These are phyloP conservation scores for Lasioglossum morio DNA, from an alignment of 2,888 invertebrate genomes.

Conservation along the genomic window DNA sequence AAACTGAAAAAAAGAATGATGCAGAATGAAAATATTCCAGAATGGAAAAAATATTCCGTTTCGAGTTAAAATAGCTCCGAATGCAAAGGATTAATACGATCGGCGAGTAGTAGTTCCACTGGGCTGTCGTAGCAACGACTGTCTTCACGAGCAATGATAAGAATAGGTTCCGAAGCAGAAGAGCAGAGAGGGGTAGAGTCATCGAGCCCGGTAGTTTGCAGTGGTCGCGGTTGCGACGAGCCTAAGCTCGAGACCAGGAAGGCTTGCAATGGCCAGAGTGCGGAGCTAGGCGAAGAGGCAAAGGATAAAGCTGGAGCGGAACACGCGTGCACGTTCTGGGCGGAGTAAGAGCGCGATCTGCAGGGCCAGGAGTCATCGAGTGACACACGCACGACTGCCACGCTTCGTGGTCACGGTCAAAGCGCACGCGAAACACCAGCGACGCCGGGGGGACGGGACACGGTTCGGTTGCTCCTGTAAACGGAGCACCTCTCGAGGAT, in stretches of 20 bases:
- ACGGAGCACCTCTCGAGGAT: slow-evolving; percentile 66
- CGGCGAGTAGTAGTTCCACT: slow-evolving; percentile 29
- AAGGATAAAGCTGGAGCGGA: slow-evolving; percentile 45
- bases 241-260: slow-evolving; percentile 46
- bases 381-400: slow-evolving; percentile 84
- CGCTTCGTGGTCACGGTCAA: slow-evolving; percentile 83
- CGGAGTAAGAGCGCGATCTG: slow-evolving; percentile 79
- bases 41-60: too few relatives aligned
- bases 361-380: slow-evolving; percentile 81
- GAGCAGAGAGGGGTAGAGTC: neutral
- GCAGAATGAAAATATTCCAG: too few relatives aligned
- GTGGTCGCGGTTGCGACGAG: slow-evolving; percentile 48
- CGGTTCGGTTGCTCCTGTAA: slow-evolving; percentile 79
- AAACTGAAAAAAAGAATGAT: too few relatives aligned
- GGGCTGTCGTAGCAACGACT: slow-evolving; percentile 41
- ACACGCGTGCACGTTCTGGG: slow-evolving; percentile 83
- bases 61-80: too few relatives aligned
- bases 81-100: neutral
- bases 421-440: slow-evolving; percentile 77
- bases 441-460: slow-evolving; percentile 72
- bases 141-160: slow-evolving; percentile 28
- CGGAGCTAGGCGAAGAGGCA: neutral
- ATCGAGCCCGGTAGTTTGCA: slow-evolving; percentile 40
- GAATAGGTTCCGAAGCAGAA: slow-evolving; percentile 16
- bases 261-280: slow-evolving; percentile 16